Evolutionary conservation across 1,140 invertebrate genomes (phyloP), one percentile per base, ranked within the genome.

Genomic region (Megalonaias nervosa): DNA sequence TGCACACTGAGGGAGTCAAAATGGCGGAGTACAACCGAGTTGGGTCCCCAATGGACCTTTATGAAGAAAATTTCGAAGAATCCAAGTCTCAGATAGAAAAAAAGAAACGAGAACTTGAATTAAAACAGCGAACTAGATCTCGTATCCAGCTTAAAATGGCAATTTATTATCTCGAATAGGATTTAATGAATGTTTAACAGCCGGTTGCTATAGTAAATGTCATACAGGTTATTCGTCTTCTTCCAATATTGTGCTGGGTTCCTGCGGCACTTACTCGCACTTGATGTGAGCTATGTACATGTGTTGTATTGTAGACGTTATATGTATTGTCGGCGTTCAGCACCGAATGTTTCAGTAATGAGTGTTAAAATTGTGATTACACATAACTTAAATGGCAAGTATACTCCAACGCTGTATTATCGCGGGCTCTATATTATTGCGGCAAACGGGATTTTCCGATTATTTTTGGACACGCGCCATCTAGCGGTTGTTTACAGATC

Each of bases 1-100:
- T 48, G 4, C 38, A 6, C 38, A 48, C 9, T 48, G 2, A 48
- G 38, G 9, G 75, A 69, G 66, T 61, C 81, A 83, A 84, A 77
- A 89, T 88, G 88, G 86, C 84, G 82, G 81, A 78, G 64, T 86
- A 87, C 68, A 90, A 89, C 78, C 80, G 86, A 61, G 81, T 85
- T 65, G 88, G 83, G 19, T 88, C 89, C 58, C 87, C 88, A 26
- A 90, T 90, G 86, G 82, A 88, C 69, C 31, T 86, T 64, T 86
- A 81, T 81, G 84, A 88, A 75, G 89, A 89, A 75, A 83, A 81
- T 77, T 74, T 84, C 57, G 82, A 85, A 65, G 75, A 84, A 83
- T 79, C 85, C 14, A 80, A 81, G 23, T 82, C 85, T 70, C 66
- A 79, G 68, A 65, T 85, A 6, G 77, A 81, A 23, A 75, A 85